phyloP scores from a whole-genome alignment of 2,113 vertebrate genomes.

The Elgaria multicarinata region DNA sequence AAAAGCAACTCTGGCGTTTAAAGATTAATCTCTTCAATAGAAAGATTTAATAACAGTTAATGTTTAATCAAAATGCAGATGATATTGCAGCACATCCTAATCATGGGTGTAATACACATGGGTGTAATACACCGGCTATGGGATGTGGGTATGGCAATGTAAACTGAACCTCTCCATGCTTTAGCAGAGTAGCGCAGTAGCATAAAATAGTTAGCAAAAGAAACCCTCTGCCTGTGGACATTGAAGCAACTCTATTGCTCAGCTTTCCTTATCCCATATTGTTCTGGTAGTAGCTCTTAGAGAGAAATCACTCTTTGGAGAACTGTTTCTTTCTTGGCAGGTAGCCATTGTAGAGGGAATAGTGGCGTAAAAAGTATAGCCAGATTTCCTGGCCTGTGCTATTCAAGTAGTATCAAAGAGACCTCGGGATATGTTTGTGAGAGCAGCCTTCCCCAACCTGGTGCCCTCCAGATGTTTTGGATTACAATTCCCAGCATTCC shows the following conservation, averaged over 20 bases:
- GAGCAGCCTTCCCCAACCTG: background rate
- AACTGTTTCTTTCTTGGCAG: background rate
- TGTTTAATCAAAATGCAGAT: constrained; percentile 71
- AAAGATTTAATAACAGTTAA: constrained; percentile 72
- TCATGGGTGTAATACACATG: background rate
- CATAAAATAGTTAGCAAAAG: background rate
- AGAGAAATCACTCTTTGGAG: background rate
- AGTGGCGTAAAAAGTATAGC: background rate
- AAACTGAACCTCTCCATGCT: background rate
- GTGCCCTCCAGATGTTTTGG: too few species aligned
- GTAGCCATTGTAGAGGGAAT: background rate
- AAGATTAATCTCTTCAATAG: constrained; percentile 54
- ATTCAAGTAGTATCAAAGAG: background rate
- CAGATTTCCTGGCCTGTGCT: background rate
- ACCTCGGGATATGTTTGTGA: background rate
- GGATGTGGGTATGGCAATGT: too few species aligned
- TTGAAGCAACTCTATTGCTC: constrained; percentile 9
- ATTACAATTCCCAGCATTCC: too few species aligned
- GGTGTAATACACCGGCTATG: background rate
- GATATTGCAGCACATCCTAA: constrained; percentile 27
- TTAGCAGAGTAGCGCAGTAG: background rate
- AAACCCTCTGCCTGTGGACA: background rate
- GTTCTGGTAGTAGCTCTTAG: background rate
- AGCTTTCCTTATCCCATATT: background rate
- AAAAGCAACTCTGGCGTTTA: constrained; percentile 72